These are phyloP conservation scores for Hetaerina americana DNA, from an alignment of 1,140 invertebrate species.

Conservation along the genomic window DNA sequence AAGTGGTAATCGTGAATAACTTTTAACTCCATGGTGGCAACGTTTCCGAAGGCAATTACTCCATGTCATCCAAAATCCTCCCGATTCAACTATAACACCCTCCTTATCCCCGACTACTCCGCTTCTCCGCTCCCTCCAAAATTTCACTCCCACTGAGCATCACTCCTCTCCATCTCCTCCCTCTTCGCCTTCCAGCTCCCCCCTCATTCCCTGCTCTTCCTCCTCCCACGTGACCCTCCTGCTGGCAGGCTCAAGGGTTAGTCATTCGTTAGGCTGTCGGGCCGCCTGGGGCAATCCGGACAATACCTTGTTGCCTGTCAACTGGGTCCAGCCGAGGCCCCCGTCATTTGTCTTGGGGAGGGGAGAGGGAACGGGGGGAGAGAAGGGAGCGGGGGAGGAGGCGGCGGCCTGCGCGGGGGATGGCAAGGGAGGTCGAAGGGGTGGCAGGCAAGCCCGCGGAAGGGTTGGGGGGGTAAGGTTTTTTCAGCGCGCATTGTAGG, in stretches of 20 bases:
- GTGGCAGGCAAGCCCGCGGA: no score
- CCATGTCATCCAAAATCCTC: neutral
- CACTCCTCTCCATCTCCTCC: neutral
- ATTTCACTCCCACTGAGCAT: no score
- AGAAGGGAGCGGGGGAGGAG: neutral
- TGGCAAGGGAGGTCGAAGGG: neutral
- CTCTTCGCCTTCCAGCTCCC: neutral
- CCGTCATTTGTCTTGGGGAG: conserved; percentile 14
- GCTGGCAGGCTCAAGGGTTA: neutral
- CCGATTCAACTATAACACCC: neutral
- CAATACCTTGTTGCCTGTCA: conserved; percentile 15
- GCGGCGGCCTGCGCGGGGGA: neutral
- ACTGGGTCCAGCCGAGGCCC: conserved; percentile 6
- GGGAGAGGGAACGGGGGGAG: conserved; percentile 8
- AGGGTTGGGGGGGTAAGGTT: no score
- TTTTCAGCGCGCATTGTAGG: neutral
- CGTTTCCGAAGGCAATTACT: no score
- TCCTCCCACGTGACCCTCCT: neutral
- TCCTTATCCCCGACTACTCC: neutral
- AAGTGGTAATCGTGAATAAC: no score
- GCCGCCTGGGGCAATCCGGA: conserved; percentile 12
- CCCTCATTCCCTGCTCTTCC: neutral
- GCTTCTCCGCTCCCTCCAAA: neutral
- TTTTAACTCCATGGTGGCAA: no score
- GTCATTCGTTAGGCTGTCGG: conserved; percentile 2